Base-by-base conservation (phyloP, 2,797 vertebrate genomes). In the Scarus forsteni region DNA sequence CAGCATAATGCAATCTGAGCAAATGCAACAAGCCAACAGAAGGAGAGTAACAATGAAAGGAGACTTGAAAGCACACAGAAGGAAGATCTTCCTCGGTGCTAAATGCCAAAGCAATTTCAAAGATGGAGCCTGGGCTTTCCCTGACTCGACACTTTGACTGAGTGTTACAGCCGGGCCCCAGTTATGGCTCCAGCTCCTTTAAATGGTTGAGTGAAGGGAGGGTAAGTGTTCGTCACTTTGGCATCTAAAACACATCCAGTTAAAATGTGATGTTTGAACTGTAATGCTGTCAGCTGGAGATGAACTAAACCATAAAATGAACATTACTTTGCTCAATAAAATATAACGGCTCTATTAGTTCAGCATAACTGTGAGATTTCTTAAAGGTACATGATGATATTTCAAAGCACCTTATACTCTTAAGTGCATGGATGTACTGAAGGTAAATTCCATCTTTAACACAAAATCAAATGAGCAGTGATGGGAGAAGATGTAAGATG, bases 1-100 rank as follows among this genome's bases (percentile, higher is more conserved):
- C 90, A 54, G 15, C 15, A n/a, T 85, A 63, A 87, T 93, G 92
- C 95, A 93, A 89, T 35, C 35, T 1, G 51, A 60, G 61, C 35
- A 34, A 34, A 51, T 48, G 62, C 52, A 49, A 64, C 43, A 56
- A 50, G 49, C 38, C 14, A 54, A 56, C 38, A 51, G 3, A 57
- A 14, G 34, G 40, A 62, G 27, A 42, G 50, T 11, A 51, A 43
- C 11, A 45, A 43, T 14, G 10, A 58, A 10, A 50, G 11, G 50
- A 69, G 3, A 48, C 19, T 39, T 46, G 53, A 19, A 12, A 51
- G 35, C 10, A 58, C 65, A 79, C 48, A 35, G 38, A 60, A 48
- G 44, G 19, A 70, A 13, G 7, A 27, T 54, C 39, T 34, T 39
- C 34, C 27, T 35, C 12, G 15, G 40, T 39, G 53, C 15, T 61